Evolutionary conservation across 2,888 invertebrate genomes (phyloP).

Genomic region (Allygus modestus): DNA sequence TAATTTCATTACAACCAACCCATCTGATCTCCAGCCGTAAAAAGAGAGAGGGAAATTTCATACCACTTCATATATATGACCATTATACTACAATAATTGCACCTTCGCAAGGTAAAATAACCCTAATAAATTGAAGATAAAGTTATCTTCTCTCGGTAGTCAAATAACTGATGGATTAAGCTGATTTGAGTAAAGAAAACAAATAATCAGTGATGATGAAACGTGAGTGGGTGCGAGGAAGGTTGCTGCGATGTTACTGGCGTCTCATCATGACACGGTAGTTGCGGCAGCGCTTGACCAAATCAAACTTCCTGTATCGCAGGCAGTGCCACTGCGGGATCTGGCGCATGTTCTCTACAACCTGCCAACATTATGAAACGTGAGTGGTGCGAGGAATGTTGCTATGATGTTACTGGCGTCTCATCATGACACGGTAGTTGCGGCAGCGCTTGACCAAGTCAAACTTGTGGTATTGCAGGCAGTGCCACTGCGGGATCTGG

Average conservation of each 20-base stretch:
- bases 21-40: too few relatives aligned
- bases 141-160: too few relatives aligned
- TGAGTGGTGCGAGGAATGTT: background rate
- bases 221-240: background rate
- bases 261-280: constrained; percentile 71
- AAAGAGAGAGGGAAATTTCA: too few relatives aligned
- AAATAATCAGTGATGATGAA: constrained; percentile 17
- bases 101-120: too few relatives aligned
- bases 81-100: too few relatives aligned
- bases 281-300: constrained; percentile 87
- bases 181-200: constrained; percentile 3
- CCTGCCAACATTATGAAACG: constrained; percentile 77
- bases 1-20: too few relatives aligned
- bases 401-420: constrained; percentile 44
- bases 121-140: too few relatives aligned
- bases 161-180: background rate
- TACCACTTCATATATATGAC: too few relatives aligned
- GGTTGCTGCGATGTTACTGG: constrained; percentile 37
- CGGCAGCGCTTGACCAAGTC: constrained; percentile 87
- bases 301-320: constrained; percentile 87
- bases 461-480: constrained; percentile 88
- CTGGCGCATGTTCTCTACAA: constrained; percentile 85
- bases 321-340: constrained; percentile 92
- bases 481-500: constrained; percentile 91
- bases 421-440: constrained; percentile 75